Percentiles rank a stretch among this genome's conserved stretches.
phyloP scores from a whole-genome alignment of 2,797 vertebrate species.

The Glossophaga mutica region DNA sequence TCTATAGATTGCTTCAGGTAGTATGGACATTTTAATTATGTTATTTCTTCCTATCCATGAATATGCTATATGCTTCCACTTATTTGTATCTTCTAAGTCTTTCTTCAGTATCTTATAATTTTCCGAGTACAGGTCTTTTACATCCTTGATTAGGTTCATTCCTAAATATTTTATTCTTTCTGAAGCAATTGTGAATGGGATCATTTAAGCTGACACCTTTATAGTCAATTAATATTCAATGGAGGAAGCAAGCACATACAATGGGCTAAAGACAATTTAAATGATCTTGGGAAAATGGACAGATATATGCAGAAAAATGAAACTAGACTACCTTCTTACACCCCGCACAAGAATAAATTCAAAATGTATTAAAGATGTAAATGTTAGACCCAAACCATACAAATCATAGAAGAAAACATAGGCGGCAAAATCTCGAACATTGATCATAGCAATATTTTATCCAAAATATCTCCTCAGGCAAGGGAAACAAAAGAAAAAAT shows the following conservation, averaged over 20 bases:
- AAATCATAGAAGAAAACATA: not conserved
- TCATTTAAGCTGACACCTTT: not conserved
- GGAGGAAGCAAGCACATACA: not conserved
- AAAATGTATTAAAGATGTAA: not conserved
- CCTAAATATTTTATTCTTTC: not conserved
- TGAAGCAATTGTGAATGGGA: not conserved
- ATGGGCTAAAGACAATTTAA: not conserved
- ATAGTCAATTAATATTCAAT: not conserved
- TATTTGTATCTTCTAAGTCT: not conserved
- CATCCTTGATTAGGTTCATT: not conserved
- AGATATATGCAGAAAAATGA: not conserved
- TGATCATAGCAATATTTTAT: not conserved
- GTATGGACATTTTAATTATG: not conserved
- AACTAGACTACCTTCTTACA: not conserved
- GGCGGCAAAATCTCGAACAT: not conserved
- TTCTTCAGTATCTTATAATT: not conserved
- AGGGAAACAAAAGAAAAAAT: not conserved
- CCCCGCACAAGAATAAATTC: not conserved
- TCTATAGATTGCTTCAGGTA: not conserved
- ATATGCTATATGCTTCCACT: not conserved
- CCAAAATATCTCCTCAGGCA: not conserved
- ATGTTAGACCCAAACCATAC: not conserved
- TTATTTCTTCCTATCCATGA: not conserved
- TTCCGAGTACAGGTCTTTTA: not conserved
- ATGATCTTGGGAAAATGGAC: not conserved